Conservation (phyloP, 2,797 vertebrate species). For the Gymnothorax javanicus region DNA sequence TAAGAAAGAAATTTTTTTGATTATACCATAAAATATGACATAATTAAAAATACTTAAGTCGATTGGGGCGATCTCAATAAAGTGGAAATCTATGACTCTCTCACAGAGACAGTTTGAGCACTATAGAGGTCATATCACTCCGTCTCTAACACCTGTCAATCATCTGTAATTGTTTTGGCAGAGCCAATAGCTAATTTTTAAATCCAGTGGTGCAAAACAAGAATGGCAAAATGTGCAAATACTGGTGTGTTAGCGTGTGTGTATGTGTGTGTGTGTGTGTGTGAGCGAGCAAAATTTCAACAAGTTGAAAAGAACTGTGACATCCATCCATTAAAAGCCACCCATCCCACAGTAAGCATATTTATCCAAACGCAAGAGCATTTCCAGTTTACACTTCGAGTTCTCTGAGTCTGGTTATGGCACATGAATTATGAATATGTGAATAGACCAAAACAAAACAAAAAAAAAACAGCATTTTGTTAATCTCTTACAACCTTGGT, state of each 20-base stretch:
- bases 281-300: constrained; percentile 44
- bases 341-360: constrained; percentile 49
- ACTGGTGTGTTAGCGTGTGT: neutral
- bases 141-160: constrained; percentile 43
- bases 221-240: neutral
- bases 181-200: constrained; percentile 33
- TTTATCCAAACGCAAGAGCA: constrained; percentile 56
- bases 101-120: constrained; percentile 29
- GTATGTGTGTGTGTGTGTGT: constrained; percentile 43
- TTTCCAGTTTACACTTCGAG: constrained; percentile 62
- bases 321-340: constrained; percentile 49
- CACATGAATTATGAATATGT: constrained; percentile 58
- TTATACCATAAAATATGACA: constrained; percentile 1
- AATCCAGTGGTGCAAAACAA: neutral
- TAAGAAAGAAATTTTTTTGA: neutral
- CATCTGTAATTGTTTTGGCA: constrained; percentile 55
- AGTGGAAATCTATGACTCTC: constrained; percentile 42
- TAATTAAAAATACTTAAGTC: constrained; percentile 44
- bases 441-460: constrained; percentile 61
- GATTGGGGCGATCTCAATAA: constrained; percentile 29
- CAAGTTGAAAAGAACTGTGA: constrained; percentile 33
- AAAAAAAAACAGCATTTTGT: constrained; percentile 21
- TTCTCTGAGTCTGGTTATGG: constrained; percentile 68
- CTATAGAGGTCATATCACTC: constrained; percentile 29
- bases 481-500: neutral